Percentiles rank a stretch among this genome's conserved stretches.
Evolutionary conservation across 2,113 vertebrate genomes (phyloP).

Genomic region (Zingel zingel): DNA sequence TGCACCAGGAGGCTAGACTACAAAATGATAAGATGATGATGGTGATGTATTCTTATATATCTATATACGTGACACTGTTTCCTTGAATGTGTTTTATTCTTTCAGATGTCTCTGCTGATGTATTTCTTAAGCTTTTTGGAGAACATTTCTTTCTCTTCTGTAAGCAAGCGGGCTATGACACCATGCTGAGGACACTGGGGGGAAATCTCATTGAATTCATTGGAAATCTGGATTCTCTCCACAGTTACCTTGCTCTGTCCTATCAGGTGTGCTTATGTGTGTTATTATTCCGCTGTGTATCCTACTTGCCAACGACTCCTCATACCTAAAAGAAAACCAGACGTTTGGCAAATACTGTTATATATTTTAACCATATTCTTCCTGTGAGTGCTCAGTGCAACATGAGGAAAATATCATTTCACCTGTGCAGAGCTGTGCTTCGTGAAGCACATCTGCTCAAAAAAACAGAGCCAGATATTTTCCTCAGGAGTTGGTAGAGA

Average conservation of each 20-base stretch:
- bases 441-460: no score
- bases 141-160: constrained; percentile 89
- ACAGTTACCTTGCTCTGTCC: constrained; percentile 88
- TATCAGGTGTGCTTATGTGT: constrained; percentile 80
- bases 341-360: no score
- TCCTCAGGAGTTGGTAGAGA: no score
- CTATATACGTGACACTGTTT: not conserved
- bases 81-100: not conserved
- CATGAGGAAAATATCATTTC: no score
- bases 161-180: constrained; percentile 88
- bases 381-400: no score
- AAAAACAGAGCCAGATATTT: no score
- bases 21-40: not conserved
- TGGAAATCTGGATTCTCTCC: constrained; percentile 88
- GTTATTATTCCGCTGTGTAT: not conserved
- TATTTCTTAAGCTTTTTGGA: constrained; percentile 87
- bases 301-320: not conserved
- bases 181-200: constrained; percentile 87
- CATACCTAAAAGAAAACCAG: not conserved
- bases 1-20: not conserved
- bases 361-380: no score
- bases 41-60: not conserved
- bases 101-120: constrained; percentile 84
- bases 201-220: constrained; percentile 87
- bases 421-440: no score